These are phyloP conservation scores for Orthosia incerta DNA, from an alignment of 2,888 invertebrate species.

Conservation along the genomic window DNA sequence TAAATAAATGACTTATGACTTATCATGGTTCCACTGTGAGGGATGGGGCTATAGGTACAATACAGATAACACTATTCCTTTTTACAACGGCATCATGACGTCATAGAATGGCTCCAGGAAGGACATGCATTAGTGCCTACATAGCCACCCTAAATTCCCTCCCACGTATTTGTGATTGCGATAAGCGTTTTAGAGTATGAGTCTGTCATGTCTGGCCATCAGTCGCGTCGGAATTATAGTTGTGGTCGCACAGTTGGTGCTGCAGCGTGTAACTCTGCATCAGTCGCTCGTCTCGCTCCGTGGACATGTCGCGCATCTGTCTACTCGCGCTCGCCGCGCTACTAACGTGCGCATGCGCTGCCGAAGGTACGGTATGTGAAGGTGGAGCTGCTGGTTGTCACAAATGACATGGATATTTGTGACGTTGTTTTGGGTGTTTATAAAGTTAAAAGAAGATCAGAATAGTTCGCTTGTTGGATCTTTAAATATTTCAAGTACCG, in stretches of 20 bases:
- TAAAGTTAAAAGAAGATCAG: too few species aligned
- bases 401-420: too few species aligned
- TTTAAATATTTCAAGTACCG: too few species aligned
- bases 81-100: too few species aligned
- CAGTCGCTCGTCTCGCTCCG: conserved; percentile 12
- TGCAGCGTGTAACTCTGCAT: background rate
- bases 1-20: too few species aligned
- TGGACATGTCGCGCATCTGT: conserved; percentile 70
- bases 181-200: background rate
- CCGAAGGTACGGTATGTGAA: conserved; percentile 69
- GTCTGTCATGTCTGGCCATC: background rate
- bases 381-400: too few species aligned
- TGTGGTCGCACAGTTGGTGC: background rate
- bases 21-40: too few species aligned
- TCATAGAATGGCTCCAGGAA: background rate
- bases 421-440: background rate
- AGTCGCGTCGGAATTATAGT: background rate
- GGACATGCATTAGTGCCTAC: background rate
- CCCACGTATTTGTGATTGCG: background rate
- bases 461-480: too few species aligned
- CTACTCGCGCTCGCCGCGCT: conserved; percentile 71
- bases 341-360: conserved; percentile 73
- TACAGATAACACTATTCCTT: too few species aligned
- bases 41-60: too few species aligned
- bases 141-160: background rate